Base-by-base conservation (phyloP, 2,888 invertebrate genomes). In the Drosophila borealis region DNA sequence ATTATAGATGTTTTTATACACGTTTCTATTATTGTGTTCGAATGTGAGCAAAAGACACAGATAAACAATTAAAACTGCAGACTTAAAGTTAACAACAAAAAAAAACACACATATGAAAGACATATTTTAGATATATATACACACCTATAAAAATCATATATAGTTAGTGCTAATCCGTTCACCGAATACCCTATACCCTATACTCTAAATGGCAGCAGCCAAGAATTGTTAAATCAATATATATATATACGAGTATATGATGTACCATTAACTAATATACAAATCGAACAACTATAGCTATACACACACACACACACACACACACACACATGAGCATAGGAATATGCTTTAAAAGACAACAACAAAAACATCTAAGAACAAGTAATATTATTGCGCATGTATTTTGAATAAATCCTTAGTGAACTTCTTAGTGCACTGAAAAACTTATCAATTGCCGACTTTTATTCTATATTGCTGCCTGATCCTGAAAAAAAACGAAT, bases 331-430 rank as follows among this genome's bases (percentile, higher is more conserved):
- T 29, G 54, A 9, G 19, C 34, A 54, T 10, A 46, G 46, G 42
- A 45, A 54, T 55, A 25, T 55, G 67, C 61, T 41, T 25, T 65
- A 29, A 61, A 39, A 25, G n/a, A 61, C 33, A 67, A 56, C 19
- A 49, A 62, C 33, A 21, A 21, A 4, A 21, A 21, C 21, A 21
- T 53, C 53, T 51, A 55, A 66, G 42, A 70, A 61, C 56, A 74
- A 65, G 41, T 69, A 78, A 74, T 78, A 81, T 80, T 81, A 83
- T 75, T 78, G 81, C 81, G 78, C 78, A 81, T 75, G 81, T 81
- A 83, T 69, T 81, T 81, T 80, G 50, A 83, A 83, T 81, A 81
- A 81, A 80, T 61, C 49, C 60, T 48, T 68, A 65, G 74, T 70
- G 65, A 77, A 75, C 77, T 66, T 71, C 25, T 49, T 33, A 64